phyloP scores from a whole-genome alignment of 2,113 vertebrate species.

The Leucopsar rothschildi region DNA sequence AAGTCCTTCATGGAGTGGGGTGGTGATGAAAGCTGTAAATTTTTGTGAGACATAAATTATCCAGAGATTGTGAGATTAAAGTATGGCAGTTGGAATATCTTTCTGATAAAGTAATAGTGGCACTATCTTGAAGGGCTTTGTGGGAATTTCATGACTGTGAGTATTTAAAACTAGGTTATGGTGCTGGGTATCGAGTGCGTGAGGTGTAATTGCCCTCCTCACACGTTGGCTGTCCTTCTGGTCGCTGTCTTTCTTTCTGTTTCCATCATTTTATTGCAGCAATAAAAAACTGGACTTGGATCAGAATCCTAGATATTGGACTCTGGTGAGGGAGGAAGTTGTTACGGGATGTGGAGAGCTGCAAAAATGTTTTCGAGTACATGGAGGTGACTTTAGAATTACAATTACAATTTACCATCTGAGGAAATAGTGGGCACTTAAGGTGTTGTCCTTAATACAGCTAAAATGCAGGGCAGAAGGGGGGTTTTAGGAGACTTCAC shows the following conservation, averaged over 20 bases:
- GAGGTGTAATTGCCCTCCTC: not conserved
- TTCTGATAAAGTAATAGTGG: not conserved
- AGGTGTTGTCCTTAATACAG: not conserved
- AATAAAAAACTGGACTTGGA: slow-evolving; percentile 47
- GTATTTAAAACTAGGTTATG: not conserved
- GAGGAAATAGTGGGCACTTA: not conserved
- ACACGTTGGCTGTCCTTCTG: rapidly evolving
- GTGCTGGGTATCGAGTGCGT: rapidly evolving
- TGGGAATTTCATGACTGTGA: not conserved
- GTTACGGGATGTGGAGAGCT: not conserved
- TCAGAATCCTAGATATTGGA: slow-evolving; percentile 18
- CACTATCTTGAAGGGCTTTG: not conserved
- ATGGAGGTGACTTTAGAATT: not conserved
- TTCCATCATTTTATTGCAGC: not conserved
- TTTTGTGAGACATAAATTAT: not conserved
- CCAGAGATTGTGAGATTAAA: not conserved
- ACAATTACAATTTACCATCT: not conserved
- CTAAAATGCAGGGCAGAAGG: not conserved
- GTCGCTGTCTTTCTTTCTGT: not conserved
- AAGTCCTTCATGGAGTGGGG: rapidly evolving
- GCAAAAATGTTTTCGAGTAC: slow-evolving; percentile 19
- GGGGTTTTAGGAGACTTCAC: not conserved
- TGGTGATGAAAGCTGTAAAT: not conserved
- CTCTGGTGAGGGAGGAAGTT: not conserved
- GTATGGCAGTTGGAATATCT: not conserved